A percentile compares a stretch with the other conserved stretches of the same genome.
Conservation (phyloP, 1,140 invertebrate species). For the Drosophila seguyi region DNA sequence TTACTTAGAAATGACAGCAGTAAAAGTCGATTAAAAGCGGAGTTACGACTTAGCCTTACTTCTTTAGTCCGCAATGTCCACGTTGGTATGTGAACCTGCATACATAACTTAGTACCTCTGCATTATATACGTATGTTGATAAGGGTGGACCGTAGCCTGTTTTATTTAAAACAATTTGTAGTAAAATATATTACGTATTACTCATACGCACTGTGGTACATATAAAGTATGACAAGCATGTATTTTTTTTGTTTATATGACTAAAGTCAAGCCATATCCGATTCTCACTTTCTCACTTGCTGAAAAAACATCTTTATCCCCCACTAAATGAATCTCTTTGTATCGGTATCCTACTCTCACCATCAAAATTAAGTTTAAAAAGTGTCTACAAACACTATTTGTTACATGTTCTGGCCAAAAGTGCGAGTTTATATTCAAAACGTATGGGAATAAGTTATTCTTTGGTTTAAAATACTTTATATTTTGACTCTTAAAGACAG, state of each 20-base stretch:
- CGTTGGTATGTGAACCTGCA: constrained; percentile 13
- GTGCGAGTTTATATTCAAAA: background rate
- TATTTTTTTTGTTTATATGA: background rate
- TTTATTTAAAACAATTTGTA: no score
- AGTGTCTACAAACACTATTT: background rate
- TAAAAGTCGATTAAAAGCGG: constrained; percentile 3
- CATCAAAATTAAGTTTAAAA: constrained; percentile 1
- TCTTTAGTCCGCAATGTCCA: constrained; percentile 5
- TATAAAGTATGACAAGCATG: no score
- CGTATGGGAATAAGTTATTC: background rate
- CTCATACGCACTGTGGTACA: constrained; percentile 16
- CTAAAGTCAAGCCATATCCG: background rate
- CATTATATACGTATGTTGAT: constrained; percentile 17
- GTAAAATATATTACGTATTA: background rate
- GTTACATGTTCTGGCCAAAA: background rate
- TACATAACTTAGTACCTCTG: constrained; percentile 18
- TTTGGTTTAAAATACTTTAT: background rate
- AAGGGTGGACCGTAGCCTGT: constrained; percentile 3
- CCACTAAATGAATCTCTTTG: background rate
- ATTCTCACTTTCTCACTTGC: constrained; percentile 1
- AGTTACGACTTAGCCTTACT: constrained; percentile 12
- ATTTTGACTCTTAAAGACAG: background rate
- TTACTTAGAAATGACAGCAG: constrained; percentile 11
- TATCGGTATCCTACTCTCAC: constrained; percentile 11
- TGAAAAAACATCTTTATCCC: background rate